phyloP scores from a whole-genome alignment of 92 coral and sea anemone genomes.

The Palythoa caribaeorum region DNA sequence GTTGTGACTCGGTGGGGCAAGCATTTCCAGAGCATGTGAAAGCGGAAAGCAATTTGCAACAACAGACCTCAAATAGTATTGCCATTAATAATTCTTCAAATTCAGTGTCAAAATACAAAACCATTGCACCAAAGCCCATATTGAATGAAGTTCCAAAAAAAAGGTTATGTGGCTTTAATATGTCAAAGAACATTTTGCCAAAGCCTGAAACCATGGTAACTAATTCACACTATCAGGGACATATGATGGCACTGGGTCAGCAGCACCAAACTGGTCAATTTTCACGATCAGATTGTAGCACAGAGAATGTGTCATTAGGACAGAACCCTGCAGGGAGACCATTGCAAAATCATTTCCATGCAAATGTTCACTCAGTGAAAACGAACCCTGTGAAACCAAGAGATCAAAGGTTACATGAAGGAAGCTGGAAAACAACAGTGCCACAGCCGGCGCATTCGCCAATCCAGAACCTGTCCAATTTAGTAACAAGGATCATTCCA shows the following conservation, averaged over 20 bases:
- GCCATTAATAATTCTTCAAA: not conserved
- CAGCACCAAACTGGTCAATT: not conserved
- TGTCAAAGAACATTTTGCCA: conserved; percentile 8
- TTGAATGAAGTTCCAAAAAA: conserved; percentile 4
- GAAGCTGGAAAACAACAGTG: conserved; percentile 17
- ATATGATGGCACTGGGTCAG: not conserved
- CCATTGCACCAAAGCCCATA: conserved; percentile 36
- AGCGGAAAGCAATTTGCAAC: conserved; percentile 19
- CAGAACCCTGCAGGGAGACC: not conserved
- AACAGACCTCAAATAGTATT: conserved; percentile 1
- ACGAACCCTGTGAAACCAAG: not conserved
- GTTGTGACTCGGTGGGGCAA: not conserved
- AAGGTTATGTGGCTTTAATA: not conserved
- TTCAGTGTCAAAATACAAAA: conserved; percentile 21
- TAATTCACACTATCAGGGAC: not conserved
- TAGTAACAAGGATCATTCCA: conserved; percentile 85
- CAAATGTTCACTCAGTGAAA: not conserved
- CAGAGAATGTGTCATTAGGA: not conserved
- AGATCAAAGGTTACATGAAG: not conserved
- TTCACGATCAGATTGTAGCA: not conserved
- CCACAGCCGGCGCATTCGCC: conserved; percentile 57
- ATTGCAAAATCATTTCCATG: conserved; percentile 7
- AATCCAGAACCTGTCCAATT: conserved; percentile 83
- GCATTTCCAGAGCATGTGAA: conserved; percentile 13
- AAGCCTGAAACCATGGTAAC: conserved; percentile 14